phyloP scores from a whole-genome alignment of 2,797 vertebrate species.

The Muscicapa striata region DNA sequence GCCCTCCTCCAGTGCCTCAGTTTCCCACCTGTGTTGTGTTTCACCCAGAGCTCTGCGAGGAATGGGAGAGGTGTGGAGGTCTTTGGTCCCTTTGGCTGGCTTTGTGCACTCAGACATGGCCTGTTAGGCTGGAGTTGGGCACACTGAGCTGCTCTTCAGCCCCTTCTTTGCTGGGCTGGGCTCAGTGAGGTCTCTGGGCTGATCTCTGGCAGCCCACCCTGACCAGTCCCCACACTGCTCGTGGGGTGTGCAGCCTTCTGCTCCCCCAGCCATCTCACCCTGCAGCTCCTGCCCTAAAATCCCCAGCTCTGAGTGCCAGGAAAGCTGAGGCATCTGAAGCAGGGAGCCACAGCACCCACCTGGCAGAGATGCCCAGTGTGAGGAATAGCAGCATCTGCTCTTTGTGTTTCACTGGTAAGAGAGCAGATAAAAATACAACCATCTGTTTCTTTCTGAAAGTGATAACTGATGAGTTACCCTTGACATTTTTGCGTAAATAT shows the following conservation, averaged over 20 bases:
- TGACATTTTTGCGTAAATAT: slow-evolving; percentile 45
- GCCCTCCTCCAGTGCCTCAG: fast-evolving
- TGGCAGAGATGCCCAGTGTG: neutral
- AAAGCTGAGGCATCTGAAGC: neutral
- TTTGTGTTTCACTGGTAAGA: slow-evolving; percentile 6
- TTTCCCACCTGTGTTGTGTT: neutral
- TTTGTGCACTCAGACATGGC: neutral
- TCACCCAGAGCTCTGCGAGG: neutral
- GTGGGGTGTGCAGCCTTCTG: neutral
- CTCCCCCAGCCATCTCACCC: neutral
- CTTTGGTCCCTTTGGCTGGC: neutral
- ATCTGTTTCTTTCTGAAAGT: slow-evolving; percentile 42
- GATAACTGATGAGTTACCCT: slow-evolving; percentile 26
- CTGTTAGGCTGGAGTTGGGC: neutral
- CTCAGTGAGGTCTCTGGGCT: neutral
- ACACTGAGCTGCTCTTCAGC: neutral
- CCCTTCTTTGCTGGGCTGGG: neutral
- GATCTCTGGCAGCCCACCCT: neutral
- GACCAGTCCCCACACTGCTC: fast-evolving
- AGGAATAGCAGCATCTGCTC: slow-evolving; percentile 17
- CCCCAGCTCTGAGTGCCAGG: neutral
- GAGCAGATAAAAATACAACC: slow-evolving; percentile 45
- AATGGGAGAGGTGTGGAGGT: neutral
- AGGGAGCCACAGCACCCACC: neutral
- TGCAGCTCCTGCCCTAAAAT: neutral